These are phyloP conservation scores for Molossus alvarezi DNA, from an alignment of 2,797 vertebrate species.

Conservation along the genomic window DNA sequence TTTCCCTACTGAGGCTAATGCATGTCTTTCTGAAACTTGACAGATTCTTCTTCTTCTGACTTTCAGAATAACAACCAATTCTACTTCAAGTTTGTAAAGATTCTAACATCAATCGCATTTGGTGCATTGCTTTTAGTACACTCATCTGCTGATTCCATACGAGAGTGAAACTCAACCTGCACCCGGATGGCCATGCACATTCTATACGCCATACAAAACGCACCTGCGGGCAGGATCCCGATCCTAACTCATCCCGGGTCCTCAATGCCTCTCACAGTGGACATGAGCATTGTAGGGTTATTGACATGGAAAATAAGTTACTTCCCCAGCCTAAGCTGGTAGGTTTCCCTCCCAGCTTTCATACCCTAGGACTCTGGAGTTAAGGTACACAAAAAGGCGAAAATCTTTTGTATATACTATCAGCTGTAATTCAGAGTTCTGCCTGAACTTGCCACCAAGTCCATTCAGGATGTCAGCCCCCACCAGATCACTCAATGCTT, in stretches of 20 bases:
- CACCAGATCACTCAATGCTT: neutral
- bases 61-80: constrained; percentile 34
- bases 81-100: neutral
- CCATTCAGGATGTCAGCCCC: neutral
- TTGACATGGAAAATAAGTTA: neutral
- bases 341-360: neutral
- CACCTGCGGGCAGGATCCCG: neutral
- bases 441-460: neutral
- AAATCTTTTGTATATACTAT: neutral
- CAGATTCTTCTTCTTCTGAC: neutral
- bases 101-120: neutral
- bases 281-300: neutral
- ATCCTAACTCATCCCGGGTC: neutral
- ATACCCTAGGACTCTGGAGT: neutral
- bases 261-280: neutral
- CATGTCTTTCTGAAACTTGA: neutral
- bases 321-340: neutral
- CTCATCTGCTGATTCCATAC: neutral
- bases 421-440: constrained; percentile 11
- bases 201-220: neutral
- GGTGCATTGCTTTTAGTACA: neutral
- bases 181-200: neutral
- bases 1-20: neutral
- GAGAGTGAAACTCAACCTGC: neutral
- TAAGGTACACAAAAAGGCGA: neutral